Base-by-base conservation (phyloP, 2,797 vertebrate species). In the Menidia menidia region DNA sequence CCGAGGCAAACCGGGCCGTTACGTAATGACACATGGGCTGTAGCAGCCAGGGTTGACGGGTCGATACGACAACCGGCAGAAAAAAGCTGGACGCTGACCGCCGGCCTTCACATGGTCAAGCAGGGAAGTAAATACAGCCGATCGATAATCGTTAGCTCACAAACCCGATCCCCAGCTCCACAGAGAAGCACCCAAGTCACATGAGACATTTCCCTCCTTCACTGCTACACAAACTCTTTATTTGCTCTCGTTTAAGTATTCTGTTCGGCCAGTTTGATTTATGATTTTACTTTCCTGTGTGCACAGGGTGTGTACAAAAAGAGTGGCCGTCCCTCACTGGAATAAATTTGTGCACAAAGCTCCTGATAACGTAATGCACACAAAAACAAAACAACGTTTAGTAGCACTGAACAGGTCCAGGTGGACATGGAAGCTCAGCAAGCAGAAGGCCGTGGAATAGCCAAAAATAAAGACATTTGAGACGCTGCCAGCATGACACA, bases 11-110 rank as follows among this genome's bases (percentile, higher is more conserved):
- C 64, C 18, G 52, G 73, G 52, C 48, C 60, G 54, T 91, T 89
- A 86, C 33, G 39, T 83, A 89, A 91, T 30, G 31, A 19, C 43
- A 71, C 68, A 75, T 83, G 75, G 82, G 81, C 71, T 45, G 18
- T 14, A 19, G 57, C 75, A 31, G 79, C 75, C 60, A 41, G 25
- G 70, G 64, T 18, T 70, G 71, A 67, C 42, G 8, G 81, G 71
- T 91, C 86, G 18, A 90, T 87, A 58, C 3, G 64, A 75, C 69
- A 4, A 53, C 31, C 0, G 48, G 32, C 19, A 43, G 55, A 48
- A 64, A 44, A 65, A 59, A 55, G 53, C 48, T 67, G 71, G 31
- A 25, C 31, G 47, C 59, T 70, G 71, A 64, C 55, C 61, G 55
- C 63, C 59, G 78, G 82, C 71, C 80, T 85, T 89, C 80, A 80